Base-by-base conservation (phyloP, 1,140 invertebrate genomes). In the Psix sp. region DNA sequence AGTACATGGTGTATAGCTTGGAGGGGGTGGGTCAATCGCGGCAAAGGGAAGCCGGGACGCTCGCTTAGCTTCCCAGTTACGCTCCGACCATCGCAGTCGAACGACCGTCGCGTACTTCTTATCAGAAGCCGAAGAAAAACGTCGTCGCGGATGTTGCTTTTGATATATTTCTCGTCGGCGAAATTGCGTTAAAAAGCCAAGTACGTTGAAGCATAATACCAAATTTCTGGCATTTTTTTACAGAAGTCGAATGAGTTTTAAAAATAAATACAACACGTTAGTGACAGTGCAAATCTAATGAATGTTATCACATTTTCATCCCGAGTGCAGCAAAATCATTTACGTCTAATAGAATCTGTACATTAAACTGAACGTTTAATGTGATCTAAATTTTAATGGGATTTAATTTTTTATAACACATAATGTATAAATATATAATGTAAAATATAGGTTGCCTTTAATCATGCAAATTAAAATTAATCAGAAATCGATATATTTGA, bases 41-140 rank as follows among this genome's bases (percentile, higher is more conserved):
- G 48, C 62, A 52, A 68, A 74, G 71, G 56, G 57, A 74, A 74
- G 71, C 63, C 63, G 71, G 63, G 62, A 74, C 63, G 71, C 63
- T 74, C 59, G 57, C 63, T n/a, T 68, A 74, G 62, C 71, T 74
- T 74, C 71, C 63, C 63, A 74, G 71, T 74, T 68, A 74, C 71
- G 71, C 46, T 63, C 71, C 71, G 71, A 74, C 71, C 62, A 74
- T 62, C 62, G 71, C 29, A 67, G 71, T 62, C 62, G 71, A 57
- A 62, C 49, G 49, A 67, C 35, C 62, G 62, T 49, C 56, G 71
- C 49, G 71, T 16, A 51, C 67, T 74, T 67, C 56, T 60, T 56
- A 60, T 54, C 33, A 46, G 29, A 62, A 42, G 11, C 49, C 36
- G 9, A 35, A 67, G 62, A 57, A n/a, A 48, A 67, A 57, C n/a